phyloP scores from a whole-genome alignment of 2,113 vertebrate species.

The Sialia sialis region DNA sequence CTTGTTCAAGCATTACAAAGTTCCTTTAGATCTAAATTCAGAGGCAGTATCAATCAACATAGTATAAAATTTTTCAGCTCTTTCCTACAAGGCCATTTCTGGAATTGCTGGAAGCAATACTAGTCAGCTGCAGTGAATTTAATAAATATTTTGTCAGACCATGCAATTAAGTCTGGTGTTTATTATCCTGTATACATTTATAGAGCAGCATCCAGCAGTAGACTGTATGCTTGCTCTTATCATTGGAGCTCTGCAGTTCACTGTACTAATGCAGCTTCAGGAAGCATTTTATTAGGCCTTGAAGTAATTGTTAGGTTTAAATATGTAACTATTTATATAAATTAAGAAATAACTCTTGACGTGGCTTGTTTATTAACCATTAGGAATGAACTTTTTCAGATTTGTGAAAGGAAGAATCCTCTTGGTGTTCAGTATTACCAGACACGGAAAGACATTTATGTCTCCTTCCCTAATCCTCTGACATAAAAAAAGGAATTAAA shows the following conservation, averaged over 20 bases:
- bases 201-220: not conserved
- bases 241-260: not conserved
- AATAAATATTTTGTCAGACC: not conserved
- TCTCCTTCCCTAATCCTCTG: not conserved
- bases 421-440: not conserved
- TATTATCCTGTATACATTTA: conserved; percentile 10
- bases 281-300: conserved; percentile 9
- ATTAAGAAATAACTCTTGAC: not conserved
- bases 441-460: not conserved
- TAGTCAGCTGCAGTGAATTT: conserved; percentile 1
- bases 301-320: not conserved
- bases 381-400: not conserved
- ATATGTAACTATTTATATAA: not conserved
- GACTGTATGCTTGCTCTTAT: not conserved
- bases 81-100: not conserved
- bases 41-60: not conserved
- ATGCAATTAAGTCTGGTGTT: not conserved
- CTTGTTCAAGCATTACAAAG: not conserved
- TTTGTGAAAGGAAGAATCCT: not conserved
- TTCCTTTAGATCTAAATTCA: conserved; percentile 27
- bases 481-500: not conserved
- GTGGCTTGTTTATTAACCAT: not conserved
- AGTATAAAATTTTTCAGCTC: not conserved
- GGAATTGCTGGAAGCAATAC: not conserved
- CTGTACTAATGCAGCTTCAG: not conserved